Evolutionary conservation across 2,888 invertebrate species (phyloP), one percentile per base, ranked within the genome.

Genomic region (Cheilosia pagana): DNA sequence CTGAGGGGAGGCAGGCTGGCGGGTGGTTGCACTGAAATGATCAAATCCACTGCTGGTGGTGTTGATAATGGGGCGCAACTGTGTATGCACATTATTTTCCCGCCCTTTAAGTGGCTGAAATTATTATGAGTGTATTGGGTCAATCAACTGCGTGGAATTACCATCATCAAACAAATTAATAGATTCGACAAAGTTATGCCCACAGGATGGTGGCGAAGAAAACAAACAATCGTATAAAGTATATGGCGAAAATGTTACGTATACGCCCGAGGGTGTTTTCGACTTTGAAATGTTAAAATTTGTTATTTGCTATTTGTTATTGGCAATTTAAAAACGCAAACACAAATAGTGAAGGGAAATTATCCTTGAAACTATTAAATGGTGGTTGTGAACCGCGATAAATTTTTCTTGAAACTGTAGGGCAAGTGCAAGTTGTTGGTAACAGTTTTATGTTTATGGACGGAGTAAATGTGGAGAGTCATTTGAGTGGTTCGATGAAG

Each of bases 81-180:
- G 14, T 3, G 35, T 7, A 19, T 55, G 43, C 14, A 16, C 25
- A 31, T 25, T 19, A n/a, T 31, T 39, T 45, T 21, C 14, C 14
- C 45, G n/a, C 16, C 14, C 5, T 57, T 23, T 21, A 45, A 14
- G 55, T 21, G 19, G 1, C 25, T 48, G 55, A 59, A 28, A 48
- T 75, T 50, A 53, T 39, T 65, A n/a, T 39, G n/a, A n/a, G 53
- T 65, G 63, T 21, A 59, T 67, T 41, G 75, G 59, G 50, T 52
- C 52, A 59, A 57, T 75, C 65, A 59, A 57, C 67, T 67, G 65
- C 25, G 23, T 21, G 31, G 21, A 62, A 63, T 63, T 48, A 57
- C 23, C 41, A 3, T 43, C 55, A 45, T 39, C 23, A 50, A 62
- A 41, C 6, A 28, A 62, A 62, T 62, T 72, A 65, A 43, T 31